These are phyloP conservation scores for Ibycter americanus DNA, from an alignment of 2,797 vertebrate genomes.

Conservation along the genomic window DNA sequence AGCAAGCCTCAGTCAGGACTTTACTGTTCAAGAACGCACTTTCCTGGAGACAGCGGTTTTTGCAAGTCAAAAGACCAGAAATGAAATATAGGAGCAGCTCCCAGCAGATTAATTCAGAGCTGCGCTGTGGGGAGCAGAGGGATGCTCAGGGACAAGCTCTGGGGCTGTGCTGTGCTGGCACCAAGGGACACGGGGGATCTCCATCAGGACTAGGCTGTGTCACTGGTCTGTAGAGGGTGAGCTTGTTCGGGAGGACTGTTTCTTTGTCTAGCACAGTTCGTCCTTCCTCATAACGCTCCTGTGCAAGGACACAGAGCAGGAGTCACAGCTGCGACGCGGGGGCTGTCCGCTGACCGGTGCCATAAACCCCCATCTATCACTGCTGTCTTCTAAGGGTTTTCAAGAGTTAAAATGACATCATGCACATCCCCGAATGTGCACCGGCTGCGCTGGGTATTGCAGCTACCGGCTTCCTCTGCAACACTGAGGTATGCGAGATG, in stretches of 20 bases:
- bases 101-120: fast-evolving
- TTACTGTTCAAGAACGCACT: fast-evolving
- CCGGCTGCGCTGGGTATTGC: conserved; percentile 3
- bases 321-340: background rate
- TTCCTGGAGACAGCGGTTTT: background rate
- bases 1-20: background rate
- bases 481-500: fast-evolving
- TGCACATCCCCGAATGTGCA: background rate
- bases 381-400: background rate
- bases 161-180: background rate
- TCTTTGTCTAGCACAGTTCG: fast-evolving
- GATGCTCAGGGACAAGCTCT: background rate
- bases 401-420: conserved; percentile 35
- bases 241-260: fast-evolving
- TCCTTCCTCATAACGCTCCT: background rate
- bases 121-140: background rate
- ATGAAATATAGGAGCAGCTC: background rate
- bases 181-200: fast-evolving
- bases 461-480: background rate
- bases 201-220: background rate
- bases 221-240: background rate
- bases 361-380: background rate
- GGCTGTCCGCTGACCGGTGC: fast-evolving
- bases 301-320: background rate
- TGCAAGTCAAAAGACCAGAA: background rate